These are phyloP conservation scores for Amphipoea lucens DNA, from an alignment of 2,888 invertebrate genomes.

Conservation along the genomic window DNA sequence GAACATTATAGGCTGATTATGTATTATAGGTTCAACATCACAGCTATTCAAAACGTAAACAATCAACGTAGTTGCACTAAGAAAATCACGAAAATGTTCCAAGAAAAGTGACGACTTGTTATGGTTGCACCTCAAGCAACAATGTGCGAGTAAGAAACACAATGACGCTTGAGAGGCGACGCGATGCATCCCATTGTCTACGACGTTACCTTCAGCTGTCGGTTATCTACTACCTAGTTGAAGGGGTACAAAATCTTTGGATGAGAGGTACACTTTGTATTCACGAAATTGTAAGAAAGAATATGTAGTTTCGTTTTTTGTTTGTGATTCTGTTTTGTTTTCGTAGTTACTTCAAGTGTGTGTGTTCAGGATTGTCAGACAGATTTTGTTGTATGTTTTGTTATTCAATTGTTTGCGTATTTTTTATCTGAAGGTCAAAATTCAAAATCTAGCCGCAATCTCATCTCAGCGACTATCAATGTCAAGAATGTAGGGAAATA, in stretches of 20 bases:
- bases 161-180: slow-evolving; percentile 25
- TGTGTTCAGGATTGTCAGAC: not conserved
- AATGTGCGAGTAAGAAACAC: slow-evolving; percentile 27
- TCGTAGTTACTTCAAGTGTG: too few species aligned
- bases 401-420: not conserved
- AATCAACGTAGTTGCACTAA: not conserved
- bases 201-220: not conserved
- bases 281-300: not conserved
- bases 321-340: not conserved
- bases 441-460: too few species aligned
- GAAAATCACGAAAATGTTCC: not conserved
- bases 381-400: not conserved
- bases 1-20: too few species aligned
- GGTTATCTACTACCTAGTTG: slow-evolving; percentile 18
- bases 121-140: slow-evolving; percentile 19
- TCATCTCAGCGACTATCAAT: too few species aligned
- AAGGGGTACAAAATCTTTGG: slow-evolving; percentile 3
- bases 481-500: too few species aligned
- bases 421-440: too few species aligned
- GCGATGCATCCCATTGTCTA: slow-evolving; percentile 31
- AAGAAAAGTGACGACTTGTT: slow-evolving; percentile 16
- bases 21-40: not conserved
- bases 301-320: not conserved
- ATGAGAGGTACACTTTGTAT: slow-evolving; percentile 12
- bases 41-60: not conserved